These are phyloP conservation scores for Porites divaricata DNA, from an alignment of 92 coral and sea anemone species.

Conservation along the genomic window DNA sequence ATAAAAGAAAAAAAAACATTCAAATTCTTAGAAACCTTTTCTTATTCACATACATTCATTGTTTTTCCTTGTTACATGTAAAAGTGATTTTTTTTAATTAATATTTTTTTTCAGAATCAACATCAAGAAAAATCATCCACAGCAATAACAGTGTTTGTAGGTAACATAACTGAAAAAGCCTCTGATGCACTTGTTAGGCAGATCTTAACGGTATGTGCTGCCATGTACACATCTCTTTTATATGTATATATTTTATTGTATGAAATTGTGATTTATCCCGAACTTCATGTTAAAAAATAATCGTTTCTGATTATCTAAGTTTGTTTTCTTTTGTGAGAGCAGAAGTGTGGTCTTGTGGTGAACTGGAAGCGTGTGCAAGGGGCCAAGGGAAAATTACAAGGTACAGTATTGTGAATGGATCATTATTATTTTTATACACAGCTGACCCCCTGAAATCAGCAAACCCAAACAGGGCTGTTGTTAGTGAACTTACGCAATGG, in stretches of 20 bases:
- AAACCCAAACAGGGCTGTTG: too few relatives aligned
- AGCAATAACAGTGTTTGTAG: conserved; percentile 98
- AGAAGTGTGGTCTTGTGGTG: conserved; percentile 98
- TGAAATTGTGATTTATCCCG: not conserved
- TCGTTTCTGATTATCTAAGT: not conserved
- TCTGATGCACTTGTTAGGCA: conserved; percentile 98
- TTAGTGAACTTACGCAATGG: too few relatives aligned
- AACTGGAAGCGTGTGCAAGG: conserved; percentile 99
- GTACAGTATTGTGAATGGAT: conserved; percentile 27
- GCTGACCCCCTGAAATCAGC: too few relatives aligned
- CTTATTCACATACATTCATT: too few relatives aligned
- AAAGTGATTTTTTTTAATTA: too few relatives aligned
- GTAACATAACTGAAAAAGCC: conserved; percentile 98
- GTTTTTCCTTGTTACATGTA: too few relatives aligned
- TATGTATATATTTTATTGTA: not conserved
- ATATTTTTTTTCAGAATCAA: conserved; percentile 43
- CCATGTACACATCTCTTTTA: not conserved
- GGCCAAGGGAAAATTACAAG: conserved; percentile 97
- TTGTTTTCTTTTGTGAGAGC: conserved; percentile 23
- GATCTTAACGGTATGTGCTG: conserved; percentile 95
- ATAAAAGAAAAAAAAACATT: too few relatives aligned
- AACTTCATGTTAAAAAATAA: not conserved
- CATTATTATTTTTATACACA: too few relatives aligned
- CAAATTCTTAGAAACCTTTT: too few relatives aligned
- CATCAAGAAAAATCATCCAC: conserved; percentile 54